Base-by-base conservation (phyloP, 2,888 invertebrate genomes). In the Amphipoea lucens region DNA sequence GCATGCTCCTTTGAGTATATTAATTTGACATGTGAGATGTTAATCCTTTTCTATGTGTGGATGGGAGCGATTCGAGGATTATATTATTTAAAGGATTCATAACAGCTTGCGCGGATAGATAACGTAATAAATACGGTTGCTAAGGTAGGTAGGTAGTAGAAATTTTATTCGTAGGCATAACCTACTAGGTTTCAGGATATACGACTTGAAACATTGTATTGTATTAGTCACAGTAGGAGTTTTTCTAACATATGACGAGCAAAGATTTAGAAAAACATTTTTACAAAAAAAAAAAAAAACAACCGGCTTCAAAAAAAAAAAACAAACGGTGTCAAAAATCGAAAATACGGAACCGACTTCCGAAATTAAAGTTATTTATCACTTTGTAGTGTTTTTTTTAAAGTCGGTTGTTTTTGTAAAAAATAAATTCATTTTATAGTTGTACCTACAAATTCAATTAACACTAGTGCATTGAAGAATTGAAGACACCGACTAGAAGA, bases 31-130 rank as follows among this genome's bases (percentile, higher is more conserved):
- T 60, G 40, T 36, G 74, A 84, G 54, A 51, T 62, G 68, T 60
- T 65, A 68, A 83, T 75, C 63, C 60, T 45, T 81, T 75, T 80
- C 63, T 42, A 68, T 65, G 71, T 74, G 60, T 84, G 81, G 42
- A 67, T 60, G n/a, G 63, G 29, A 63, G 48, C 23, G 71, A 80
- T 83, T 81, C 69, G 29, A 20, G 72, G 36, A 40, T 82, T 72
- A 57, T 67, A 40, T 67, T 68, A 75, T 67, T 66, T 82, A 66
- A 70, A 66, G 65, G 60, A 70, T 60, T 63, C 60, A 67, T 57
- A 60, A 62, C 66, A 75, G 60, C 17, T 60, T 67, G 57, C 20
- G 36, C 62, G 23, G 54, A 67, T 67, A 73, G 65, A 81, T 73
- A 54, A 60, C 12, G 42, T 67, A 36, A 36, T 60, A 12, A 23